Evolutionary conservation across 2,888 invertebrate species (phyloP), one percentile per base, ranked within the genome.

Genomic region (Nemoura dubitans): DNA sequence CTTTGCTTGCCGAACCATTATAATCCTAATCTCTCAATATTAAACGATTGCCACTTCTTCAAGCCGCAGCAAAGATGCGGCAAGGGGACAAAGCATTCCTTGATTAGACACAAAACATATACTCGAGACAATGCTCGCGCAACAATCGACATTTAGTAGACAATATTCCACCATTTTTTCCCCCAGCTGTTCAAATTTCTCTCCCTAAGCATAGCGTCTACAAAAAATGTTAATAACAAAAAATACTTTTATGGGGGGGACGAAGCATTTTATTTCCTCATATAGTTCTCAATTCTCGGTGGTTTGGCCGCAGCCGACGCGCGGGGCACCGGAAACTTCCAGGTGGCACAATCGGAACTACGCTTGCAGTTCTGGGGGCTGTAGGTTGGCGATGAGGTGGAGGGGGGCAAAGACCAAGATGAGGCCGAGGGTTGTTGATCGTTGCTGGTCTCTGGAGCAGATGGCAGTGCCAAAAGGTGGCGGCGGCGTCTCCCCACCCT

Each of bases 391-490:
- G n/a, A n/a, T n/a, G 78, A 16, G 25, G 16, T 59, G 26, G 7
- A 16, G 76, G 76, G 26, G 76, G 83, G 21, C 25, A 30, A 83
- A 83, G 83, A 83, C 83, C 83, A 84, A 84, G 84, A 84, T 84
- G 16, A 36, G 36, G 28, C 25, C 3, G 59, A 76, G 84, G 84
- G 84, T 84, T 59, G 84, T 84, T 84, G 84, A 84, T 84, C 43
- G 29, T 59, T 27, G 29, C 59, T 7, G 59, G 36, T 28, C 29
- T n/a, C 82, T 6, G 82, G 30, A 42, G 84, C 84, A 84, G 84
- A 84, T 84, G 84, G 84, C 29, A 6, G 29, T 29, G 84, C 76
- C 76, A 27, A 84, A 84, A 84, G 84, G 84, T 84, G 84, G 59
- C 16, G 59, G 84, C 59, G 43, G 28, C 76, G 29, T 1, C 76